These are phyloP conservation scores for Plestiodon gilberti DNA, from an alignment of 2,113 vertebrate genomes.

Conservation along the genomic window DNA sequence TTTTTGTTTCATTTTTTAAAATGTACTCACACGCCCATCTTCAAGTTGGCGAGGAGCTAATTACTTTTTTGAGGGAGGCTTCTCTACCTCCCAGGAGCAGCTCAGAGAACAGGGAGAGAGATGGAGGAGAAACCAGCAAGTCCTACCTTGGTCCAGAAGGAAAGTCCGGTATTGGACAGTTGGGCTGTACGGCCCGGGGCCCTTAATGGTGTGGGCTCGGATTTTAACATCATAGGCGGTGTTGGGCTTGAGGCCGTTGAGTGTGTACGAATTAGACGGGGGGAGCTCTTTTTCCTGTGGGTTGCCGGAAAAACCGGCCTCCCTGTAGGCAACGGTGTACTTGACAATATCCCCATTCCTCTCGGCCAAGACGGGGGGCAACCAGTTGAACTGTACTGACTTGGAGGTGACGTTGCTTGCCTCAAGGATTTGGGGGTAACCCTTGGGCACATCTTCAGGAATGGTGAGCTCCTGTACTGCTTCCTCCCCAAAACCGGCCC, in stretches of 20 bases:
- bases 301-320: constrained; percentile 76
- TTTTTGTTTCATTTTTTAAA: constrained; percentile 4
- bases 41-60: constrained; percentile 60
- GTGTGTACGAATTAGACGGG: constrained; percentile 85
- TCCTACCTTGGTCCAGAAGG: constrained; percentile 96
- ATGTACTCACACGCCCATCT: constrained; percentile 71
- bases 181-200: constrained; percentile 97
- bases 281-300: constrained; percentile 85
- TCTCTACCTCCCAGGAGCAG: constrained; percentile 73
- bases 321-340: constrained; percentile 95
- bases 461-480: constrained; percentile 82
- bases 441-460: constrained; percentile 89
- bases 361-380: constrained; percentile 92
- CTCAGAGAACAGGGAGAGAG: constrained; percentile 67
- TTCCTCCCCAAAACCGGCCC: constrained; percentile 92
- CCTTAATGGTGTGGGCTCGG: constrained; percentile 97
- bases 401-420: constrained; percentile 86
- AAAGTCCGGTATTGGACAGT: constrained; percentile 96
- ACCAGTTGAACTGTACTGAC: constrained; percentile 92
- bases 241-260: constrained; percentile 93
- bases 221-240: constrained; percentile 96
- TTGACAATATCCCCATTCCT: constrained; percentile 90
- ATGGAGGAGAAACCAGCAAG: constrained; percentile 79
- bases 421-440: constrained; percentile 91
- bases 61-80: constrained; percentile 20